Base-by-base conservation (phyloP, 2,113 vertebrate species). In the Dendropsophus ebraccatus region DNA sequence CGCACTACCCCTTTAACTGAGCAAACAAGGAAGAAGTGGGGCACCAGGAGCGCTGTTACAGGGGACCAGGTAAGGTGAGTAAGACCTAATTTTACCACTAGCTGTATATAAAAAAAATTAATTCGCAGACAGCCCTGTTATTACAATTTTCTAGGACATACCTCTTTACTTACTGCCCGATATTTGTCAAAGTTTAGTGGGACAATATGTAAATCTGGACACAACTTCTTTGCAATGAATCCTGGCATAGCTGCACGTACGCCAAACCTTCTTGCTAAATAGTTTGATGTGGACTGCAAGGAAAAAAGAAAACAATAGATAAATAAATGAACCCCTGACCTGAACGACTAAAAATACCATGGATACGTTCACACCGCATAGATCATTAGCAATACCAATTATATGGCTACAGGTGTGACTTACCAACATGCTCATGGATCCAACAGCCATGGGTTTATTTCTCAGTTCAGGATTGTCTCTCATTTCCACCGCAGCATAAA, bases 401-500 rank as follows among this genome's bases (percentile, higher is more conserved):
- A 35, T 7, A 16, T 14, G 28, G 60, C 5, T 5, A 32, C 5
- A 32, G 65, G 5, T 35, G 1, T 17, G 21, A 45, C 96, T 92
- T 92, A 99, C 98, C 95, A 99, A 88, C 98, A 99, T 99, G 88
- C 96, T 97, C 95, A 94, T 94, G 81, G 97, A 96, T 87, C 98
- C 98, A 54, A 99, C 98, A 72, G 97, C 98, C 93, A 99, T 96
- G 16, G 97, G 98, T 30, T 95, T 97, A 67, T 96, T 94, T 87
- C 94, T 97, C 78, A 99, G 86, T 82, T 98, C 97, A 52, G 97
- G 97, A 81, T 94, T 94, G 90, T 99, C 97, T 88, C 96, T 96
- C 94, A 96, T 98, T 92, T 99, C 98, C 84, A 99, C 98, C 49
- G 98, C 97, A 85, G 98, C 98, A 21, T 99, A 99, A 91, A 99